Evolutionary conservation across 1,140 invertebrate species (phyloP).

Genomic region (Thalassaphorura encarpata): DNA sequence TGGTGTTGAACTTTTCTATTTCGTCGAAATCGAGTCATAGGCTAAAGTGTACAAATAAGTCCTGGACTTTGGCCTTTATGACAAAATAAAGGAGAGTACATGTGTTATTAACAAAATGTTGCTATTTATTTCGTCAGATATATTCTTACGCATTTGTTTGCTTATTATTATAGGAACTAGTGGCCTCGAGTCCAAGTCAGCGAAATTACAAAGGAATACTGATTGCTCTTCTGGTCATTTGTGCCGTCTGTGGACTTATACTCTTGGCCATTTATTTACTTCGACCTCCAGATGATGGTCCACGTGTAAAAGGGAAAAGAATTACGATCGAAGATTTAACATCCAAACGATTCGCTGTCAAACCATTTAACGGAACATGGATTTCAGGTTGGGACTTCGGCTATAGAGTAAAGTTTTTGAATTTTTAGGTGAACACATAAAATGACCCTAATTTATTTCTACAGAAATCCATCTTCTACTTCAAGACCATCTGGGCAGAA

Average conservation of each 20-base stretch:
- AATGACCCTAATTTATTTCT: no score
- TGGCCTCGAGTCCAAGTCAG: constrained; percentile 63
- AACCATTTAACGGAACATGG: constrained; percentile 66
- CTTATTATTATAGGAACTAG: no score
- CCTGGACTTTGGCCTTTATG: no score
- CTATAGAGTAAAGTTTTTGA: no score
- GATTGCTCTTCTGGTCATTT: constrained; percentile 77
- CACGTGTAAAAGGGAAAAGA: constrained; percentile 52
- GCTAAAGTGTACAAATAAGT: no score
- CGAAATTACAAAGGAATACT: constrained; percentile 83
- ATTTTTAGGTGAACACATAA: constrained; percentile 52
- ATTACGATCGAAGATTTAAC: constrained; percentile 56
- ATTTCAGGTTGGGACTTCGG: constrained; percentile 57
- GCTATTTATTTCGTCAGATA: no score
- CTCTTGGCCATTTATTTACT: constrained; percentile 75
- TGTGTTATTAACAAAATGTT: no score
- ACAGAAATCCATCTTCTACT: no score
- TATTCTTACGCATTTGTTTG: no score
- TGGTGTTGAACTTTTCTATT: no score
- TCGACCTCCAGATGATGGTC: constrained; percentile 60
- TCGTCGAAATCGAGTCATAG: no score
- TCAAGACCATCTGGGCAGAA: constrained; percentile 54
- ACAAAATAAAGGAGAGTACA: no score
- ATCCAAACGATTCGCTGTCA: constrained; percentile 49
- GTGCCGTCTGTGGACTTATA: constrained; percentile 72